Percentiles rank a stretch among this genome's conserved stretches.
phyloP scores from a whole-genome alignment of 2,888 invertebrate genomes.

The Nomada fabriciana region DNA sequence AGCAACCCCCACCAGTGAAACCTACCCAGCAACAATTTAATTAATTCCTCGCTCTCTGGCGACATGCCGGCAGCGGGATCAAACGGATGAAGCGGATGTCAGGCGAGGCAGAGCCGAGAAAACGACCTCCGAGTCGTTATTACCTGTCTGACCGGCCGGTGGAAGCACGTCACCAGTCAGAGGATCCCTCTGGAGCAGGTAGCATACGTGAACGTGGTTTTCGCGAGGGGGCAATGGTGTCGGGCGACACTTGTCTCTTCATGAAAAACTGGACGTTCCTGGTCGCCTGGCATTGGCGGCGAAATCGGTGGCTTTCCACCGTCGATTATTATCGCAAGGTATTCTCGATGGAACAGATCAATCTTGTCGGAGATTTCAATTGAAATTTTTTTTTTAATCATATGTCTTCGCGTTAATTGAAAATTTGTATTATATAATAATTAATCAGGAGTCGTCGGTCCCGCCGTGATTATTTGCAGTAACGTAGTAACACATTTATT shows the following conservation, averaged over 20 bases:
- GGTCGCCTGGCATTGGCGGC: slow-evolving; percentile 70
- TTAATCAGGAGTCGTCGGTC: too few relatives aligned
- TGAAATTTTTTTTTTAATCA: too few relatives aligned
- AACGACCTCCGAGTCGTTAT: slow-evolving; percentile 63
- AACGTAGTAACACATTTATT: too few relatives aligned
- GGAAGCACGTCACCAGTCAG: slow-evolving; percentile 62
- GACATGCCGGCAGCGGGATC: slow-evolving; percentile 54
- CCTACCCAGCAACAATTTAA: slow-evolving; percentile 55
- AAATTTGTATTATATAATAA: too few relatives aligned
- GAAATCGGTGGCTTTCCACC: slow-evolving; percentile 31
- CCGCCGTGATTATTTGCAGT: too few relatives aligned
- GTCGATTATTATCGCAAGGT: neutral
- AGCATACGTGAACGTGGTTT: slow-evolving; percentile 75
- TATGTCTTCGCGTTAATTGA: too few relatives aligned
- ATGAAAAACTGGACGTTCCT: slow-evolving; percentile 82
- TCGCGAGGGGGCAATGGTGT: slow-evolving; percentile 79
- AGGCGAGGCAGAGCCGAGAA: slow-evolving; percentile 51
- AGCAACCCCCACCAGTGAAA: slow-evolving; percentile 20
- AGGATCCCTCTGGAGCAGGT: slow-evolving; percentile 64
- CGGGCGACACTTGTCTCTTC: slow-evolving; percentile 81
- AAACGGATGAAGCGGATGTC: slow-evolving; percentile 58
- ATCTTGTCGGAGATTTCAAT: too few relatives aligned
- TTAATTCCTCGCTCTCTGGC: slow-evolving; percentile 56
- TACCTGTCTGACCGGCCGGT: slow-evolving; percentile 59
- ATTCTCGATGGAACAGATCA: too few relatives aligned